Evolutionary conservation across 2,888 invertebrate species (phyloP), one percentile per base, ranked within the genome.

Genomic region (Stenchaetothrips biformis): DNA sequence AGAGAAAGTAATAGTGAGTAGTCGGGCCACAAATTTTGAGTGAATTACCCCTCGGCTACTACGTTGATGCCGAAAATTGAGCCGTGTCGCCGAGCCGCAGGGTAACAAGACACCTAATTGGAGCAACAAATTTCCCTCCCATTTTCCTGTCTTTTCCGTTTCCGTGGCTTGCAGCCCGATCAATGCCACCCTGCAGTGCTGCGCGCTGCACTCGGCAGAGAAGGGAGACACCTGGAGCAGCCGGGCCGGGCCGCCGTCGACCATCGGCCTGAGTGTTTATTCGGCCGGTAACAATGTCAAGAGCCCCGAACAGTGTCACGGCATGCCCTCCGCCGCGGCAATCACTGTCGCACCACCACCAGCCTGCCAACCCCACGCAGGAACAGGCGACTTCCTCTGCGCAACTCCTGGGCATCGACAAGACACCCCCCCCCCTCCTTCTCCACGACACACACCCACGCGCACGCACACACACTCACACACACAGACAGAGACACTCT

Each of bases 261-360:
- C 37, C 37, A 53, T 53, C 53, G 53, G 16, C 6, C 53, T 2
- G 13, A 16, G 16, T 53, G 53, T 53, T 53, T 53, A 53, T 53
- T 53, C 16, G 53, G 53, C 53, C 53, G 59, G 59, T 59, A 59
- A 59, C 59, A 59, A 59, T 59, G 59, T 59, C 59, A 59, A 59
- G 13, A 13, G 9, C 13, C 53, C 53, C 53, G n/a, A 37, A 37
- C 37, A 37, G 37, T 37, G 37, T 37, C 37, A 37, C 37, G 37
- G 37, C 37, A 37, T 4, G 1, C 37, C 37, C 37, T 37, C 37
- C 37, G 37, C 2, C 37, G 37, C 37, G 37, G 37, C 37, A 37
- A 37, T 37, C 37, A 37, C 37, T 37, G 37, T 37, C 37, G 37
- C 37, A 37, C 37, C 1, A 37, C 37, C 37, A 37, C 37, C 37